Base-by-base conservation (phyloP, 2,113 vertebrate species). In the Dinomys branickii region DNA sequence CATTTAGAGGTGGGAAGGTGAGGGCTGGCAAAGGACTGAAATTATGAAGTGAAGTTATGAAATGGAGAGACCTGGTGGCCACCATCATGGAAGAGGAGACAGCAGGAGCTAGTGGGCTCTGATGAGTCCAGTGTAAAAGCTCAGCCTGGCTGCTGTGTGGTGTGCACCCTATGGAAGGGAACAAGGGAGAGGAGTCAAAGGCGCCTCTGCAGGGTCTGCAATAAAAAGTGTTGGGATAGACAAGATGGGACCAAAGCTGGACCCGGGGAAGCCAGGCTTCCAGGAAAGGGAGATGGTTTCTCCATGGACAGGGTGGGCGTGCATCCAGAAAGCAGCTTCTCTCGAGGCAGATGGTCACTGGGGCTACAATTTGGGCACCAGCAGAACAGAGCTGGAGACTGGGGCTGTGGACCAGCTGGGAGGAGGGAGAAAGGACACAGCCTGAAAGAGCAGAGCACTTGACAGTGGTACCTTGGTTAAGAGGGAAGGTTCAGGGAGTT, bases 291-390 rank as follows among this genome's bases (percentile, higher is more conserved):
- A 41, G 33, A 30, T 38, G 56, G 65, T 47, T 80, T 38, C 5
- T 85, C 30, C 54, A 47, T 41, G 56, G 67, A 33, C 9, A 0
- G 7, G 20, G 14, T 5, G 1, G 20, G 16, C n/a, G 1, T 73
- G 56, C 26, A 67, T 12, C 33, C 6, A 38, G 75, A 38, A 91
- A 30, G 30, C 63, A 67, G 54, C 82, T 80, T 63, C 0, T 0
- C 30, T 69, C 0, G 0, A 33, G 61, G 26, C 26, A 63, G 47
- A 22, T 73, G 16, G 52, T 33, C n/a, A 26, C 35, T 0, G 1
- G n/a, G n/a, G 28, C 38, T 85, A 58, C 26, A 24, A 1, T 78
- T 44, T 87, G 47, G 41, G 41, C 52, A 61, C 50, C 59, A 61
- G 59, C 22, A 61, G 59, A 50, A 50, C 47, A 88, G 84, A 78